Evolutionary conservation across 1,140 invertebrate genomes (phyloP).

Genomic region (Hypsibius dujardini): DNA sequence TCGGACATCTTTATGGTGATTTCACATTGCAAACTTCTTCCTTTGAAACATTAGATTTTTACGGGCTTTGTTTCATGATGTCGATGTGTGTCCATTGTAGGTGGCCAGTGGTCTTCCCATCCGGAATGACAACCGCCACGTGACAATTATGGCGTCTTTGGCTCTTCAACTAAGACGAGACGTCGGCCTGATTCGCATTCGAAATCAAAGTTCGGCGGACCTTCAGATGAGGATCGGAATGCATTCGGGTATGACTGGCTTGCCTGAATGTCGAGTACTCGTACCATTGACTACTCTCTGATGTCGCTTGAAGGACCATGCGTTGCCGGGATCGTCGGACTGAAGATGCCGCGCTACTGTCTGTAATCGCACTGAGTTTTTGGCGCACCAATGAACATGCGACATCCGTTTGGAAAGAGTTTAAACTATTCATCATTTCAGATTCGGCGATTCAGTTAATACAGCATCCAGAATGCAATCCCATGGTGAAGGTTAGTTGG

Average conservation of each 20-base stretch:
- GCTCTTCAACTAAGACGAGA: neutral
- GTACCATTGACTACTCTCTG: neutral
- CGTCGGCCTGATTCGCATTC: neutral
- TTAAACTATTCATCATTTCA: neutral
- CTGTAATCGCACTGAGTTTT: neutral
- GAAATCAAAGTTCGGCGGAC: neutral
- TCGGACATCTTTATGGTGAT: conserved; percentile 55
- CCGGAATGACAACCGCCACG: neutral
- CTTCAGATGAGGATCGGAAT: neutral
- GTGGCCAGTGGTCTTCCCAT: neutral
- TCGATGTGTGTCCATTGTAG: neutral
- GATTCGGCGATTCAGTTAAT: neutral
- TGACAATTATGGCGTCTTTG: neutral
- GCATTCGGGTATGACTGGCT: neutral
- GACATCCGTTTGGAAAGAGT: neutral
- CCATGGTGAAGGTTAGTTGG: neutral
- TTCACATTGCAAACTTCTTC: neutral
- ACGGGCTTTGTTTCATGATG: no score
- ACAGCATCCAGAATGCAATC: conserved; percentile 6
- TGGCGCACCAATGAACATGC: no score
- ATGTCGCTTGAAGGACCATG: neutral
- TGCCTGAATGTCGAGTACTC: neutral
- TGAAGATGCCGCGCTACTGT: conserved; percentile 1
- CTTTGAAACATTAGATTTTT: neutral
- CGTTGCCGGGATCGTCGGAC: conserved; percentile 2